phyloP scores from a whole-genome alignment of 2,113 vertebrate species.

The Phylloscopus trochilus region DNA sequence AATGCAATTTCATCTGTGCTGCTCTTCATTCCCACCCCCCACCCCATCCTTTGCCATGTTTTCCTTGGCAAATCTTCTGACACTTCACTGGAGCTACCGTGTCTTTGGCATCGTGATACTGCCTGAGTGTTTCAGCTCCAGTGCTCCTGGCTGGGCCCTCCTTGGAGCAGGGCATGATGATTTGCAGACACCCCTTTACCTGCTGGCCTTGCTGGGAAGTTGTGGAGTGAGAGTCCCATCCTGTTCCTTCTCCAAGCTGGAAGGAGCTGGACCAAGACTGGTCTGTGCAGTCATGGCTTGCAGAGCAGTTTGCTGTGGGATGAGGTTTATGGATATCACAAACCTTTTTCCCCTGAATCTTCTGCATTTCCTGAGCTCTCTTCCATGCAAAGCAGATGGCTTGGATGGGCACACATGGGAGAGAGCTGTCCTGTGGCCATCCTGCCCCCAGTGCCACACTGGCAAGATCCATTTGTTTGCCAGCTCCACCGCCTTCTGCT shows the following conservation, averaged over 20 bases:
- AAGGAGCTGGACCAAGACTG: background rate
- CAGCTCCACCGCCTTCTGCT: background rate
- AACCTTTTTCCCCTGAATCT: background rate
- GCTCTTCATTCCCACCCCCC: background rate
- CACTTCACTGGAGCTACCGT: background rate
- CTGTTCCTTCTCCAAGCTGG: background rate
- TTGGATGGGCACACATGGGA: background rate
- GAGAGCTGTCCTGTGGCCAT: background rate
- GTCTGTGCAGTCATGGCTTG: background rate
- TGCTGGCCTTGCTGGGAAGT: background rate
- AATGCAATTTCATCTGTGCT: conserved; percentile 36
- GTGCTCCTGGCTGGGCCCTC: background rate
- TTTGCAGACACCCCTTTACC: background rate
- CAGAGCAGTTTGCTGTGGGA: background rate
- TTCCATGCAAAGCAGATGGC: background rate
- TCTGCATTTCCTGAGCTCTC: background rate
- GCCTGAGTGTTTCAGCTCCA: conserved; percentile 4
- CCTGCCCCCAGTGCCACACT: background rate
- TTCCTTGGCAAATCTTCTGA: conserved; percentile 63
- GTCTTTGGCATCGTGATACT: conserved; percentile 26
- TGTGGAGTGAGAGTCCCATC: fast-evolving
- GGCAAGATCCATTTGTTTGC: background rate
- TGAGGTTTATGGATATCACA: background rate
- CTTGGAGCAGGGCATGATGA: background rate
- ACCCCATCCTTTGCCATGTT: conserved; percentile 26